Base-by-base conservation (phyloP, 1,140 invertebrate species). In the Papilio aristodemus region DNA sequence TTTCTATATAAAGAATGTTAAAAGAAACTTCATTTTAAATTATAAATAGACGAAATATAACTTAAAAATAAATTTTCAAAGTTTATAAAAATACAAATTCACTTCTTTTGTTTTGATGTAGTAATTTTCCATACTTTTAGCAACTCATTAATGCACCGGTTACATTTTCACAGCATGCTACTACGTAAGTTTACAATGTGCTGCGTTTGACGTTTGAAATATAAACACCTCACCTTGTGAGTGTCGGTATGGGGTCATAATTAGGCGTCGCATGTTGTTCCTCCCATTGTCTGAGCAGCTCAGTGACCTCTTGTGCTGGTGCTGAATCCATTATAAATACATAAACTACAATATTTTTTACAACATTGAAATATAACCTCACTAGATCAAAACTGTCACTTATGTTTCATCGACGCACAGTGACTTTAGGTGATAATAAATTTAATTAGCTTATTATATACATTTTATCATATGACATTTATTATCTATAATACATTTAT, bases 281-380 rank as follows among this genome's bases (percentile, higher is more conserved):
- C 79, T 96, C 95, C 95, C 95, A 96, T 85, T 93, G 93, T 77
- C 93, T 92, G 67, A 96, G 91, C 71, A 95, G 91, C 71, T 94
- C 93, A 19, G 93, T 93, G 37, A 96, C 94, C 79, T 95, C 95
- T 43, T 91, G 90, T 36, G 88, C 88, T 59, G 91, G 84, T 63
- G 80, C 80, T 67, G 88, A 91, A 83, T 91, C 89, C 88, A 90
- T 90, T 78, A 54, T 57, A 71, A 68, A 60, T 32, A 59, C 71
- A 62, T 80, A 39, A 60, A 75, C 71, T 73, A 76, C 67, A 36
- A 72, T 70, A 73, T 69, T 46, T 70, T 74, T 69, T 64, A 32
- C 50, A 72, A 75, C 70, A 76, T 58, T 64, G 69, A 77, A 67
- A 68, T 77, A 76, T 86, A 86, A 86, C 84, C 86, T 86, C 76